These are phyloP conservation scores for Neosilurus mollespiculum DNA, from an alignment of 2,797 vertebrate genomes.

Conservation along the genomic window DNA sequence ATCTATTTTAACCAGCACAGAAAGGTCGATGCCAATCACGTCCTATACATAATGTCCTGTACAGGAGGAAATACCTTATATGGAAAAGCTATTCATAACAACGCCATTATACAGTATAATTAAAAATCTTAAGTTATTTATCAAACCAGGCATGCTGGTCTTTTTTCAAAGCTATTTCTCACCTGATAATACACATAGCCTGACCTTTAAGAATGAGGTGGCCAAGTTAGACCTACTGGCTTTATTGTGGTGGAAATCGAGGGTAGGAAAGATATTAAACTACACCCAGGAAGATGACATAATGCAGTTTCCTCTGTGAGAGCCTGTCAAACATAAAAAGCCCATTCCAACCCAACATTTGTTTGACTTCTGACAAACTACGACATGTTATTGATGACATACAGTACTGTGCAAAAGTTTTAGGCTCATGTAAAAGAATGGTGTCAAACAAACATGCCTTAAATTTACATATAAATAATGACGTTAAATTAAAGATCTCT, in stretches of 20 bases:
- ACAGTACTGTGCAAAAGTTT: no score
- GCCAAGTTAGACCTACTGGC: neutral
- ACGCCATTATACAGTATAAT: neutral
- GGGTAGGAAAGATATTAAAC: neutral
- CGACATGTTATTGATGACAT: neutral
- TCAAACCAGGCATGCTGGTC: neutral
- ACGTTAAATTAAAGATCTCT: no score
- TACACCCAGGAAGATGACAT: neutral
- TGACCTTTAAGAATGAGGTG: neutral
- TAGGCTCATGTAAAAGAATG: no score
- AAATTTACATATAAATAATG: no score
- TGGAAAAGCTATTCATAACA: neutral
- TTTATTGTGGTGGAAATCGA: neutral
- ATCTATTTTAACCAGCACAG: neutral
- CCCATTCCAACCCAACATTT: neutral
- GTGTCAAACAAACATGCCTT: no score
- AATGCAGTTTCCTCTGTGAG: neutral
- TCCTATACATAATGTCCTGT: neutral
- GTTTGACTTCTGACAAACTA: neutral
- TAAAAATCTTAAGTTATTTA: neutral
- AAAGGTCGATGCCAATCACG: slow-evolving; percentile 7
- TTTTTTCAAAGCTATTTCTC: neutral
- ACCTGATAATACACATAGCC: neutral
- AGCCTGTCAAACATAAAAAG: neutral
- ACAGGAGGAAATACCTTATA: neutral